phyloP scores from a whole-genome alignment of 2,797 vertebrate genomes.

The Gorsachius magnificus region DNA sequence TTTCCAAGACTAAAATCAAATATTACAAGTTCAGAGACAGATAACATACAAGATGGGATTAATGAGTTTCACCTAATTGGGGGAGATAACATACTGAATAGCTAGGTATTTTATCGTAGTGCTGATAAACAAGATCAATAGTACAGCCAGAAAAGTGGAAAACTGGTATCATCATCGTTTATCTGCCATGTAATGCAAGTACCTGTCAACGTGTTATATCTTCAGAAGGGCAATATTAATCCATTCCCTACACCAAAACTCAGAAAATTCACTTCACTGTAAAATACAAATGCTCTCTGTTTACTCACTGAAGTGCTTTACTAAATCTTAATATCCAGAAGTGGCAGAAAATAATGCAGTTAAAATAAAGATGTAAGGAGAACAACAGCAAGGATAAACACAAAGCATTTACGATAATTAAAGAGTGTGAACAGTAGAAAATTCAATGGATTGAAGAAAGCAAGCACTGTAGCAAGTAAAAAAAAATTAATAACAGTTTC shows the following conservation, averaged over 20 bases:
- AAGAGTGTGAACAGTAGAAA: not conserved
- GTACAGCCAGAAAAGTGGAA: constrained; percentile 52
- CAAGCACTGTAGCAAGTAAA: not conserved
- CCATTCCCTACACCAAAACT: not conserved
- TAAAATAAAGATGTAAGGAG: constrained; percentile 18
- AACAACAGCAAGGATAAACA: not conserved
- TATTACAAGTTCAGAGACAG: constrained; percentile 31
- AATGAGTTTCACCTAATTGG: constrained; percentile 36
- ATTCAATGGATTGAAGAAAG: not conserved
- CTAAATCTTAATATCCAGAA: constrained; percentile 38
- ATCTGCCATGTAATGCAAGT: constrained; percentile 46
- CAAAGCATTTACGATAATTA: constrained; percentile 19
- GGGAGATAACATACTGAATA: constrained; percentile 43
- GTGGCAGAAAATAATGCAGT: not conserved
- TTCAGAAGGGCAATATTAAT: constrained; percentile 27
- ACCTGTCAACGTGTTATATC: constrained; percentile 13
- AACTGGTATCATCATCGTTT: constrained; percentile 23
- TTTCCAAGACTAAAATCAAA: constrained; percentile 4
- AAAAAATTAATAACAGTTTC: constrained; percentile 14
- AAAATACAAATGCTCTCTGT: constrained; percentile 17
- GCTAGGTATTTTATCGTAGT: constrained; percentile 33
- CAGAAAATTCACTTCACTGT: constrained; percentile 3
- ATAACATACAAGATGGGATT: constrained; percentile 24
- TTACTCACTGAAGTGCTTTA: constrained; percentile 6
- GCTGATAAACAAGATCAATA: constrained; percentile 60